Evolutionary conservation across 1,140 invertebrate genomes (phyloP).

Genomic region (Coenobita brevimanus): DNA sequence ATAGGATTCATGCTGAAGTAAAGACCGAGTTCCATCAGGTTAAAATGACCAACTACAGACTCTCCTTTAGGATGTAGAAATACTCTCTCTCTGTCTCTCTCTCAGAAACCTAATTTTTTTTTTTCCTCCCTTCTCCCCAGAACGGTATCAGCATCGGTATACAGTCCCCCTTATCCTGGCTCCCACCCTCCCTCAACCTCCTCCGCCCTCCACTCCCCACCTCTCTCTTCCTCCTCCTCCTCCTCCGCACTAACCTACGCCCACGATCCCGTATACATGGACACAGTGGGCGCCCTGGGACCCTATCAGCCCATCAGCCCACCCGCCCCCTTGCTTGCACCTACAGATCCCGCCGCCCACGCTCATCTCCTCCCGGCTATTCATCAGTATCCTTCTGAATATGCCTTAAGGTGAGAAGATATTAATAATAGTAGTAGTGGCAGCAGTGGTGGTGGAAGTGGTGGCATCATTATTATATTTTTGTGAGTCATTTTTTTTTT

Average conservation of each 20-base stretch:
- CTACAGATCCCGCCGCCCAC: conserved; percentile 24
- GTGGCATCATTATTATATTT: no score
- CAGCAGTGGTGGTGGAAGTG: no score
- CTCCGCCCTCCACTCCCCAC: conserved; percentile 6
- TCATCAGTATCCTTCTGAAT: conserved; percentile 25
- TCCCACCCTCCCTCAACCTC: not conserved
- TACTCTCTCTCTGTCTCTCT: conserved; percentile 56
- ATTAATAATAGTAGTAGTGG: no score
- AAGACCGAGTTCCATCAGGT: no score
- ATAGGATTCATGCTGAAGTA: no score
- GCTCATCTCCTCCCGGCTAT: conserved; percentile 35
- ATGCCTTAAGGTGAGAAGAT: conserved; percentile 31
- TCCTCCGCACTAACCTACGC: conserved; percentile 15
- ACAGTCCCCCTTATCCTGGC: not conserved
- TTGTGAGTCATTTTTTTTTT: not conserved
- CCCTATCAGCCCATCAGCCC: conserved; percentile 51
- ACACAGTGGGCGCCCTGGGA: conserved; percentile 21
- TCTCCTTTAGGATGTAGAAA: no score
- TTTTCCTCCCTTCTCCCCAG: not conserved
- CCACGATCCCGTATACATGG: conserved; percentile 44
- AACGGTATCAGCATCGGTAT: not conserved
- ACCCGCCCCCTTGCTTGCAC: conserved; percentile 34
- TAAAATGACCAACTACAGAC: no score
- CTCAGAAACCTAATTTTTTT: conserved; percentile 38
- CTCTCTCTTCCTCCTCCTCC: not conserved